Percentiles rank a stretch among this genome's conserved stretches.
Conservation (phyloP, 2,113 vertebrate species). For the Channa maculata region DNA sequence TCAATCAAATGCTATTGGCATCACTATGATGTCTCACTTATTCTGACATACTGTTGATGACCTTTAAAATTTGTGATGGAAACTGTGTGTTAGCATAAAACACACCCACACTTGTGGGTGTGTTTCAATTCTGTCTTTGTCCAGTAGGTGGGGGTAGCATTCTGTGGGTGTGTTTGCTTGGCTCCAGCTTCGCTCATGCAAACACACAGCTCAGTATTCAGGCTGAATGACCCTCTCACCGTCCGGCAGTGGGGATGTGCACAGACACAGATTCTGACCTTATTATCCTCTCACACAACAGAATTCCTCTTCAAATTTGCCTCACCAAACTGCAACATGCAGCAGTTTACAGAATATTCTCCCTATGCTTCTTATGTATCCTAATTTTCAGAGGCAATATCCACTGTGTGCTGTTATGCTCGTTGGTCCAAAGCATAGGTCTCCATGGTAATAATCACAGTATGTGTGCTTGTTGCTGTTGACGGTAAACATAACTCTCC, state of each 20-base stretch:
- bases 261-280: neutral
- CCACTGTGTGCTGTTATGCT: conserved; percentile 4
- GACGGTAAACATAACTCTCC: conserved; percentile 63
- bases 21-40: neutral
- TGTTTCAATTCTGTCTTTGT: conserved; percentile 10
- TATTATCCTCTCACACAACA: conserved; percentile 3
- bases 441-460: conserved; percentile 74
- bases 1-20: conserved; percentile 18
- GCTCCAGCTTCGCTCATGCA: neutral
- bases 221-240: conserved; percentile 29
- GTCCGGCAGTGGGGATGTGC: conserved; percentile 23
- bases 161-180: conserved; percentile 38
- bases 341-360: conserved; percentile 8
- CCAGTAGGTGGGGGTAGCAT: conserved; percentile 79
- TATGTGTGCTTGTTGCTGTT: conserved; percentile 56
- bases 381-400: conserved; percentile 24
- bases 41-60: conserved; percentile 15
- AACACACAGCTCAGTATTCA: conserved; percentile 28
- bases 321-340: conserved; percentile 11
- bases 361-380: conserved; percentile 14
- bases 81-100: no score
- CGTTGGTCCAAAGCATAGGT: conserved; percentile 31
- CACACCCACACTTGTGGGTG: neutral
- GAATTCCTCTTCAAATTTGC: neutral
- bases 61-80: neutral